These are phyloP conservation scores for Synaphobranchus kaupii DNA, from an alignment of 2,797 vertebrate species.

Conservation along the genomic window DNA sequence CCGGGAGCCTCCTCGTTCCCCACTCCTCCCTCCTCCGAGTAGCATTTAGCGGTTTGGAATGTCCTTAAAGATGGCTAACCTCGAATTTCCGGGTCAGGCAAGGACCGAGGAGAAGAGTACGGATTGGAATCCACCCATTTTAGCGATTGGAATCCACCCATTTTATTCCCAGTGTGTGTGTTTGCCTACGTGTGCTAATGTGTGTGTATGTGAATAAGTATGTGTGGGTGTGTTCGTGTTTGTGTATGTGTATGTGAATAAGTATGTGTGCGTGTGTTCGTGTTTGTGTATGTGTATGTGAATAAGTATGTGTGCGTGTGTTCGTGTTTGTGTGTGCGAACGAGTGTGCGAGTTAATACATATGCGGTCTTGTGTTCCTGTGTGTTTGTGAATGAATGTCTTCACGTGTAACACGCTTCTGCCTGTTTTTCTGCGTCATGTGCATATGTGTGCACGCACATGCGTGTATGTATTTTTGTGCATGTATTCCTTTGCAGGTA, in stretches of 20 bases:
- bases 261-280: slow-evolving; percentile 36
- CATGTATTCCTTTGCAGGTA: slow-evolving; percentile 21
- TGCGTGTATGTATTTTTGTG: slow-evolving; percentile 28
- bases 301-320: slow-evolving; percentile 33
- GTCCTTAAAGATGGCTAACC: no score
- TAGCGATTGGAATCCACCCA: no score
- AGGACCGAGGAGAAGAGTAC: no score
- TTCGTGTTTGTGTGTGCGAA: slow-evolving; percentile 34
- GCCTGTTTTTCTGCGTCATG: no score
- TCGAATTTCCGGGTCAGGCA: no score
- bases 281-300: slow-evolving; percentile 39
- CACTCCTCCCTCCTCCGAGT: no score
- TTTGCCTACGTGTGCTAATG: slow-evolving; percentile 45
- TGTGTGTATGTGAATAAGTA: slow-evolving; percentile 38
- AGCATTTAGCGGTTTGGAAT: no score
- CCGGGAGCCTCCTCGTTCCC: no score
- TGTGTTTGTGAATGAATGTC: not conserved
- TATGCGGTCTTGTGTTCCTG: no score
- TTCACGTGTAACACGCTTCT: not conserved
- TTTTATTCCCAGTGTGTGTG: not conserved
- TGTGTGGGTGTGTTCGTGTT: slow-evolving; percentile 39
- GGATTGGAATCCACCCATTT: no score
- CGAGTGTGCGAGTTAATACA: not conserved
- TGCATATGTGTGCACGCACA: not conserved
- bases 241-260: slow-evolving; percentile 38